Evolutionary conservation across 2,113 vertebrate species (phyloP).

Genomic region (Callaeas wilsoni): DNA sequence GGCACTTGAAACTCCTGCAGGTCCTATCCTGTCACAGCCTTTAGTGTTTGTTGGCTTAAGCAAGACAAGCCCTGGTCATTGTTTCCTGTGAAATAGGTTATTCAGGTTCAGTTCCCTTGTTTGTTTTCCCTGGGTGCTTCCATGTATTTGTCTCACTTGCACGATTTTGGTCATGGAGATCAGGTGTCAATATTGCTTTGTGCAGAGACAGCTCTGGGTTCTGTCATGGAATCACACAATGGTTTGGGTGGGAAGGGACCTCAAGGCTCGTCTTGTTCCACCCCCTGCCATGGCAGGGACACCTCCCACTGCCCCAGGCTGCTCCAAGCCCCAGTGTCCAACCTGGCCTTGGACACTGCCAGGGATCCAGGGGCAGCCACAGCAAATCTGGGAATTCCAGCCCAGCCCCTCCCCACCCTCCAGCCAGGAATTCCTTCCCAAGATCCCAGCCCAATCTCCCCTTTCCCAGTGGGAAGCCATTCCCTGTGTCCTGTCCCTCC

Average conservation of each 20-base stretch:
- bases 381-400: neutral
- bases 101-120: neutral
- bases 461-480: neutral
- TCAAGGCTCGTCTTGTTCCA: neutral
- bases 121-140: neutral
- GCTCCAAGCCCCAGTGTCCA: neutral
- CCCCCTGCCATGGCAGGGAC: neutral
- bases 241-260: neutral
- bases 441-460: neutral
- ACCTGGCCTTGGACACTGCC: neutral
- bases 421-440: neutral
- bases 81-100: neutral
- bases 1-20: neutral
- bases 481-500: neutral
- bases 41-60: neutral
- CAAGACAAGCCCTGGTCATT: neutral
- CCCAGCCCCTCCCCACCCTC: too few relatives aligned
- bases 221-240: neutral
- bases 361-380: neutral
- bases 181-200: neutral
- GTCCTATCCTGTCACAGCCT: neutral
- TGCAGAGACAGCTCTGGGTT: neutral
- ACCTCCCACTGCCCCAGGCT: neutral
- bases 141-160: neutral
- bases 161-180: neutral